Evolutionary conservation across 2,113 vertebrate genomes (phyloP), one percentile per base, ranked within the genome.

Genomic region (Hyperopisus bebe): DNA sequence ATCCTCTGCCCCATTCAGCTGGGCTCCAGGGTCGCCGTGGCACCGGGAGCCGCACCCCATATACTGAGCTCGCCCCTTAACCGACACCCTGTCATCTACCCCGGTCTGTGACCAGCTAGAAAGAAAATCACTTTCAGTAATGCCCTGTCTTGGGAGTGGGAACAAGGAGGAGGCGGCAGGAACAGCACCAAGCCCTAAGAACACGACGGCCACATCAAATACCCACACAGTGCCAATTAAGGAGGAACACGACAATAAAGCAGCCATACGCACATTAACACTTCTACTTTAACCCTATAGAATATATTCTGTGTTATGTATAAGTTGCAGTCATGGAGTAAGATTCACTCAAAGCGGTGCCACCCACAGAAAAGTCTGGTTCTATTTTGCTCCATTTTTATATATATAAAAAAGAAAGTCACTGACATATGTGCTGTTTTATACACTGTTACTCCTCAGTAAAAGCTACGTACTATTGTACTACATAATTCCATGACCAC

Each of bases 241-340:
- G 74, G 70, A 85, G 88, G 87, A 88, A 87, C 88, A 88, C 80
- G 89, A 90, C 90, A 86, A 86, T 87, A 88, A 92, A 92, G 35
- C 89, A 88, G 58, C 89, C 90, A 90, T 90, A 91, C 91, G 86
- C 90, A 90, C 90, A 91, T 92, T 90, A 92, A 92, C 92, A 90
- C 90, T 62, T 51, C 44, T 13, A 47, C 48, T 80, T 2, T 17
- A 19, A 15, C 74, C 74, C 35, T 80, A 19, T 80, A 39, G n/a
- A 17, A 19, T 42, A 80, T 8, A 70, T 42, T 39, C 35, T 17
- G 74, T 80, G 31, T 80, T 19, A 42, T 8, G 19, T 27, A 31
- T 27, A 31, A 13, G 62, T 11, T 70, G 27, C 62, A 70, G 62
- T 11, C 10, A 1, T 31, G 62, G 27, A 70, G 62, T n/a, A 70